Percentiles rank a stretch among this genome's conserved stretches.
These are phyloP conservation scores for Microcaecilia unicolor DNA, from an alignment of 2,797 vertebrate genomes.

Conservation along the genomic window DNA sequence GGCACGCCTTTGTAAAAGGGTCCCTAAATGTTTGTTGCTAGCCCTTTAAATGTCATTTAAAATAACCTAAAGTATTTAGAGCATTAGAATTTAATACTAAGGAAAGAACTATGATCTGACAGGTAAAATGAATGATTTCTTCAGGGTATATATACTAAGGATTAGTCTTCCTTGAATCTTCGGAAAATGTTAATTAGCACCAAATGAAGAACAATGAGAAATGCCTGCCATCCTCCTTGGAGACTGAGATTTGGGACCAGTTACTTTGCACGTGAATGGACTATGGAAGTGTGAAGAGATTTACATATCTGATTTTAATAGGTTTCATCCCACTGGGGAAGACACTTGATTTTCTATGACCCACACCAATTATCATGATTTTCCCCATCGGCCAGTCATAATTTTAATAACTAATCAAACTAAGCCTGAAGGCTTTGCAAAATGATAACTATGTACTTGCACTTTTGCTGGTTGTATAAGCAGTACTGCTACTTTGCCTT, in stretches of 20 bases:
- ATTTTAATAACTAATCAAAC: slow-evolving; percentile 73
- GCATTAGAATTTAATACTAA: slow-evolving; percentile 27
- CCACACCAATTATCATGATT: slow-evolving; percentile 77
- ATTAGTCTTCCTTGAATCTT: slow-evolving; percentile 21
- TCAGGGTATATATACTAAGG: slow-evolving; percentile 23
- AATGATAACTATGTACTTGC: slow-evolving; percentile 44
- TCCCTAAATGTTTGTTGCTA: slow-evolving; percentile 15
- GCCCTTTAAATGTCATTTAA: slow-evolving; percentile 18
- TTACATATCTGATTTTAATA: slow-evolving; percentile 87
- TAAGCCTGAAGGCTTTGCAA: slow-evolving; percentile 47
- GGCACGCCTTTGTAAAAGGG: too few relatives aligned
- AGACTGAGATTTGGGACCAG: slow-evolving; percentile 41
- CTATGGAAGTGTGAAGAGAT: slow-evolving; percentile 53
- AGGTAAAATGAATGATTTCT: slow-evolving; percentile 29
- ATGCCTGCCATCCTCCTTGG: slow-evolving; percentile 38
- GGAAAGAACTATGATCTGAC: slow-evolving; percentile 28
- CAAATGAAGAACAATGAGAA: slow-evolving; percentile 49
- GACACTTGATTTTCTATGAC: slow-evolving; percentile 85
- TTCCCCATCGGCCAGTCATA: slow-evolving; percentile 67
- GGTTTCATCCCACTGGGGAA: slow-evolving; percentile 65
- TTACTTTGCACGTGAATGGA: slow-evolving; percentile 39
- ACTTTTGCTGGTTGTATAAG: slow-evolving; percentile 26
- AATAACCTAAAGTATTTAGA: slow-evolving; percentile 27
- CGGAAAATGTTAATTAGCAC: slow-evolving; percentile 53
- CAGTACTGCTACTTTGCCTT: slow-evolving; percentile 33